Evolutionary conservation across 2,797 vertebrate genomes (phyloP).

Genomic region (Sciaenops ocellatus): DNA sequence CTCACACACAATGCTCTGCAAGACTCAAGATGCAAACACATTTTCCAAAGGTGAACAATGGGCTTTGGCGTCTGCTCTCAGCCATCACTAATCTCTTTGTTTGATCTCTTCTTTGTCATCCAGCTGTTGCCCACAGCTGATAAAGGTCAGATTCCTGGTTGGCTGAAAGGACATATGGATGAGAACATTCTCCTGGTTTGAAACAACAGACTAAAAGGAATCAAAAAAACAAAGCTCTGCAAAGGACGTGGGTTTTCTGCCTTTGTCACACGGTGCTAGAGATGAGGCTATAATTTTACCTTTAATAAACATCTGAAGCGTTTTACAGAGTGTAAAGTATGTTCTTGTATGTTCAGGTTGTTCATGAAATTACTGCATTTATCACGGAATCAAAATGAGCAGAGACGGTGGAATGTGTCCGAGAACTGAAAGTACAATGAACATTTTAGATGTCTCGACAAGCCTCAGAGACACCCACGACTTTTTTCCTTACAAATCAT

Average conservation of each 20-base stretch:
- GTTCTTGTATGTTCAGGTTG: not conserved
- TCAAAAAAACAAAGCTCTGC: conserved; percentile 1
- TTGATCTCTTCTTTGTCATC: conserved; percentile 56
- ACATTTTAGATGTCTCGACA: not conserved
- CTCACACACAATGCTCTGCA: not conserved
- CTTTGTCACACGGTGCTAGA: not conserved
- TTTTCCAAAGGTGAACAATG: conserved; percentile 41
- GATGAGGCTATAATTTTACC: not conserved
- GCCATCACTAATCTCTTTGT: conserved; percentile 45
- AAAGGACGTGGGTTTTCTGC: not conserved
- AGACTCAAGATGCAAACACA: conserved; percentile 25
- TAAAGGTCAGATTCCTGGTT: conserved; percentile 19
- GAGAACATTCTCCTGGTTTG: not conserved
- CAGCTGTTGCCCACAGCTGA: conserved; percentile 23
- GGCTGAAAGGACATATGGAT: conserved; percentile 15
- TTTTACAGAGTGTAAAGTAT: not conserved
- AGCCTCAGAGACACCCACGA: not conserved
- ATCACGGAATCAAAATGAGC: not conserved
- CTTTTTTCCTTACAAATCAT: not conserved
- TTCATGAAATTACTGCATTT: conserved; percentile 12
- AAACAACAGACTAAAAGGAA: not conserved
- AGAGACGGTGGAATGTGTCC: not conserved
- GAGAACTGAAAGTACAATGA: not conserved
- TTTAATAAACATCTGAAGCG: not conserved
- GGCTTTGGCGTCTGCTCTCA: not conserved